phyloP scores from a whole-genome alignment of 2,113 vertebrate species.

The Ursus arctos region DNA sequence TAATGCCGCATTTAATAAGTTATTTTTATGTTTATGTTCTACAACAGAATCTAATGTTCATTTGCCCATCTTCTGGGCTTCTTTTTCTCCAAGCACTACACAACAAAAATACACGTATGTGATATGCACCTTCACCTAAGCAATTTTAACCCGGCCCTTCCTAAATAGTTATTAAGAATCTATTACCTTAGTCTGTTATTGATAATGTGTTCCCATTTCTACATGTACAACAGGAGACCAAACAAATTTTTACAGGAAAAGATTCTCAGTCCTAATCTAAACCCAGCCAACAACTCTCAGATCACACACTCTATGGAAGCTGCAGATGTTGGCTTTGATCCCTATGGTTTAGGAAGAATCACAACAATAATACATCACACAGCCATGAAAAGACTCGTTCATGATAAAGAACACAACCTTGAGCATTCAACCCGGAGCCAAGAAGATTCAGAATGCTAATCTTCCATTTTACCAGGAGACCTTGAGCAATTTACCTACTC shows the following conservation, averaged over 20 bases:
- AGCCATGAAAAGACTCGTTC: conserved; percentile 36
- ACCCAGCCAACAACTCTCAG: conserved; percentile 24
- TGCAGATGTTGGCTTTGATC: conserved; percentile 53
- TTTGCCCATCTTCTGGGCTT: conserved; percentile 32
- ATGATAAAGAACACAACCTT: conserved; percentile 17
- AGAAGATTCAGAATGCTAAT: conserved; percentile 46
- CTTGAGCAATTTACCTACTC: conserved; percentile 39
- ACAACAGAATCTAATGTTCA: conserved; percentile 49
- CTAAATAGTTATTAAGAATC: conserved; percentile 59
- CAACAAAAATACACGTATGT: conserved; percentile 25
- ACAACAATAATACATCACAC: neutral
- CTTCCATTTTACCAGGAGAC: conserved; percentile 39
- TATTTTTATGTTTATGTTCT: conserved; percentile 54
- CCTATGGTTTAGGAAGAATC: conserved; percentile 18
- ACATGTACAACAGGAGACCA: conserved; percentile 34
- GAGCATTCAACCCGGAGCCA: conserved; percentile 28
- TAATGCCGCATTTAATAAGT: conserved; percentile 44
- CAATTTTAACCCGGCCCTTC: neutral
- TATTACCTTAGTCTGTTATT: conserved; percentile 27
- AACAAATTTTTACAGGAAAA: conserved; percentile 50
- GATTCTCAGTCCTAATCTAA: conserved; percentile 15
- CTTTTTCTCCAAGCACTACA: conserved; percentile 12
- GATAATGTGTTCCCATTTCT: conserved; percentile 44
- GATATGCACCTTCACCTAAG: neutral
- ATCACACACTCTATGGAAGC: conserved; percentile 26